These are phyloP conservation scores for Tribolium castaneum DNA, from an alignment of 1,140 invertebrate species.

Conservation along the genomic window DNA sequence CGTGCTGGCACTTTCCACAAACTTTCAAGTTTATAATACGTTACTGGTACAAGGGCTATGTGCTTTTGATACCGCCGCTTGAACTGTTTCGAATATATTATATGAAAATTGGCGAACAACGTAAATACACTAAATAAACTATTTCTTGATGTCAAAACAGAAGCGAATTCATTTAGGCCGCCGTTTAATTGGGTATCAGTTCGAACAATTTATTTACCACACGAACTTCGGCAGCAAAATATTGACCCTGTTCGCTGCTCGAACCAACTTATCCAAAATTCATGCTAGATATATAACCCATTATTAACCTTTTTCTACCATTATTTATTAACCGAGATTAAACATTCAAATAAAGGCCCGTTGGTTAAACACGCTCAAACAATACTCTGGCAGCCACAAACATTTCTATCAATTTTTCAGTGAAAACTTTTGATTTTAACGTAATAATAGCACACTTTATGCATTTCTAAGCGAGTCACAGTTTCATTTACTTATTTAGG, in stretches of 20 bases:
- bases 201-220: neutral
- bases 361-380: neutral
- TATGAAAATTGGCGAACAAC: neutral
- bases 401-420: neutral
- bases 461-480: neutral
- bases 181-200: neutral
- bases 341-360: neutral
- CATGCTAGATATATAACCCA: neutral
- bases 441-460: neutral
- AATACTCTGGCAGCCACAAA: neutral
- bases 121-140: constrained; percentile 18
- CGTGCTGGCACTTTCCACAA: constrained; percentile 40
- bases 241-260: neutral
- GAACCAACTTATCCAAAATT: neutral
- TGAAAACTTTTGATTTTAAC: neutral
- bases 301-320: neutral
- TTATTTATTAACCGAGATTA: neutral
- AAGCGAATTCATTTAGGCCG: neutral
- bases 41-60: constrained; percentile 34
- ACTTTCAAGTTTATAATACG: constrained; percentile 41
- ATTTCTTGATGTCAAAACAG: neutral
- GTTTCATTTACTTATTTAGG: neutral
- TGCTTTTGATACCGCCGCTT: constrained; percentile 30
- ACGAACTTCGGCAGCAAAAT: neutral
- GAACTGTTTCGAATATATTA: constrained; percentile 37